Base-by-base conservation (phyloP, 2,113 vertebrate genomes). In the Clinocottus analis region DNA sequence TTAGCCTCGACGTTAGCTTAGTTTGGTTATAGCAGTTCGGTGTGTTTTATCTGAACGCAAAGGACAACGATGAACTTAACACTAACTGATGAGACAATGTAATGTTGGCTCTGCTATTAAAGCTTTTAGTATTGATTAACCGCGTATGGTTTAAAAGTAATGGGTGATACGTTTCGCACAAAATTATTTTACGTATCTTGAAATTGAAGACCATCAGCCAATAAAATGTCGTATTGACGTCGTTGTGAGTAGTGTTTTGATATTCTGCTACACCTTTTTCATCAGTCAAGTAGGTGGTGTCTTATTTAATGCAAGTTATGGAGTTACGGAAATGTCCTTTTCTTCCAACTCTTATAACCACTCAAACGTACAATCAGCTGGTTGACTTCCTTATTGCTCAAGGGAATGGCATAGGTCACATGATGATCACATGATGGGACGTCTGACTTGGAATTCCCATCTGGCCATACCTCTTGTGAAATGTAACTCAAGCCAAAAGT, bases 401-500 rank as follows among this genome's bases (percentile, higher is more conserved):
- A 60, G 79, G 63, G 72, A 82, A 81, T 82, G 90, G 85, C 72
- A 84, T 59, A n/a, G 62, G 87, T 93, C 93, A 94, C 92, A 90
- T 93, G 93, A 91, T 81, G 14, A 76, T 85, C 93, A 93, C 91
- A 91, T 92, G 92, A 90, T 69, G 25, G 70, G 72, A 77, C 85
- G 60, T 87, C 62, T 87, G 78, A 88, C 79, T 85, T 51, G 77
- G 12, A 73, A 60, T 59, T 65, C 31, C 70, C 76, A 25, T 75
- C n/a, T 70, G 23, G 1, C 2, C n/a, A n/a, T 51, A 8, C 33
- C 56, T 35, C 16, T 12, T 33, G 3, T 62, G 31, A 82, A 67
- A 23, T 35, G 0, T 41, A 25, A 19, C 21, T 31, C 25, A 72
- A 62, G 3, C 5, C 2, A n/a, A 66, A 8, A 65, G 8, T 63